Percentiles rank a stretch among this genome's conserved stretches.
Conservation (phyloP, 1,140 invertebrate species). For the Leptopilina clavipes region DNA sequence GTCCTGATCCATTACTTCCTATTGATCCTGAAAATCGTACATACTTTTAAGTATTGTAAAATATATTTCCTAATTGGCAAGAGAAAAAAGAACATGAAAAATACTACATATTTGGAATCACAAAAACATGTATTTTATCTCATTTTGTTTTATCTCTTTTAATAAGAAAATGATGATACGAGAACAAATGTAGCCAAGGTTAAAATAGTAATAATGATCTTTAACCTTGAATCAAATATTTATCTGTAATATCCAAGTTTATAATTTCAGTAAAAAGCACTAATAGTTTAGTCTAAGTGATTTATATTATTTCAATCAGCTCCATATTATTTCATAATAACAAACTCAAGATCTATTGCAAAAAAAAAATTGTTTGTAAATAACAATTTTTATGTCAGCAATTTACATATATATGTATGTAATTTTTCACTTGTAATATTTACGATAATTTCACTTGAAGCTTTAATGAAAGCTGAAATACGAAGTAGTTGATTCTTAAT, state of each 20-base stretch:
- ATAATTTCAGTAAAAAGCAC: conserved; percentile 13
- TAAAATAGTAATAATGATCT: conserved; percentile 31
- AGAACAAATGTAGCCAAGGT: conserved; percentile 26
- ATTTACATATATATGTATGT: too few relatives aligned
- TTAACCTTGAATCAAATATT: not conserved
- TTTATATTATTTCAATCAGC: not conserved
- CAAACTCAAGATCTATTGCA: not conserved
- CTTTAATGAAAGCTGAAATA: not conserved
- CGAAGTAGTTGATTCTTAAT: not conserved
- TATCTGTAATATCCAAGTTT: conserved; percentile 10
- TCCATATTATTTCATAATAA: not conserved
- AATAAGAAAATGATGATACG: not conserved
- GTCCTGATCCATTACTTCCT: conserved; percentile 68
- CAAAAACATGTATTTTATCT: not conserved
- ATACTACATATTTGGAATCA: too few relatives aligned
- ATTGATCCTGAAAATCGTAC: conserved; percentile 58
- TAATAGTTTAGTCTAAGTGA: not conserved
- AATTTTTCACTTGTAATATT: too few relatives aligned
- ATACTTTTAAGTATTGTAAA: conserved; percentile 4
- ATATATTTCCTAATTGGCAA: too few relatives aligned
- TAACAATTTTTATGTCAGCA: too few relatives aligned
- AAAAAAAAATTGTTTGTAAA: not conserved
- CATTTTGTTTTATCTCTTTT: not conserved
- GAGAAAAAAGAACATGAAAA: not conserved
- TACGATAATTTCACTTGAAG: too few relatives aligned